A percentile compares a stretch with the other conserved stretches of the same genome.
phyloP scores from a whole-genome alignment of 2,888 invertebrate genomes.

The Lycia hirtaria region DNA sequence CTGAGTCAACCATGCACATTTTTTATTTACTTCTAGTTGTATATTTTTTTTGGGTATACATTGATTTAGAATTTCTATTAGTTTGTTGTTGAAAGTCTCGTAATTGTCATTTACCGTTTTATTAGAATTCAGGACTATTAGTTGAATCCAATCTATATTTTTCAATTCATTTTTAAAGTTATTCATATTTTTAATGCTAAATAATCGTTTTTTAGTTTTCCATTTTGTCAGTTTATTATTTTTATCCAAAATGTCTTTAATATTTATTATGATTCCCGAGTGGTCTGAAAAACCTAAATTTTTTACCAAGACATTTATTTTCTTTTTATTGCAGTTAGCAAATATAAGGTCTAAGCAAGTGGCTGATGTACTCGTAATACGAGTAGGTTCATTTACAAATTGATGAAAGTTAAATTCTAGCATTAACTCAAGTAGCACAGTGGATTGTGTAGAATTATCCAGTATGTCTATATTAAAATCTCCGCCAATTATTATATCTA shows the following conservation, averaged over 20 bases:
- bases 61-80: not conserved
- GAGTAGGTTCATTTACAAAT: not conserved
- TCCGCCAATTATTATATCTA: not conserved
- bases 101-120: not conserved
- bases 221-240: not conserved
- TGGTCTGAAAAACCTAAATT: too few species aligned
- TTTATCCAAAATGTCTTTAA: not conserved
- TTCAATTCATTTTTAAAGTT: too few species aligned
- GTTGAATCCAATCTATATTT: too few species aligned
- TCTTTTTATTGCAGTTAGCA: not conserved
- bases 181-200: not conserved
- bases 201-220: not conserved
- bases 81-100: not conserved
- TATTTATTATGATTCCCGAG: not conserved
- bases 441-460: not conserved
- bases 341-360: not conserved
- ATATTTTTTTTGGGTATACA: not conserved
- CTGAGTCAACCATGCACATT: not conserved
- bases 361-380: not conserved
- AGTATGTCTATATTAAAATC: not conserved
- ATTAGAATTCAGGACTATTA: not conserved
- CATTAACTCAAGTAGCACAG: too few species aligned
- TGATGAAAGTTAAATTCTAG: not conserved
- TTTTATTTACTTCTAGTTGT: not conserved
- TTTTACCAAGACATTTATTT: too few species aligned